Evolutionary conservation across 2,888 invertebrate species (phyloP).

Genomic region (Empis livida): DNA sequence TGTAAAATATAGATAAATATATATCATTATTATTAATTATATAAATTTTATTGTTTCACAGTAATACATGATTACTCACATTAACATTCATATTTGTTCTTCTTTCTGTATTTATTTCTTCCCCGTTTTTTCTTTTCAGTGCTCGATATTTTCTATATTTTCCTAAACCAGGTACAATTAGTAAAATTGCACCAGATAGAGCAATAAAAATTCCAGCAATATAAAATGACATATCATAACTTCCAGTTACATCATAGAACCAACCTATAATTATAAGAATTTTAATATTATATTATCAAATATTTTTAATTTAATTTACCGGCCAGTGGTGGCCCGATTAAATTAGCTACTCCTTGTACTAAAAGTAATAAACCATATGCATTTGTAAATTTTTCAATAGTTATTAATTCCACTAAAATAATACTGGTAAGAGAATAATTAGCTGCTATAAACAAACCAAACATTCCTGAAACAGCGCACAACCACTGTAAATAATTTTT

Average conservation of each 20-base stretch:
- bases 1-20: too few species aligned
- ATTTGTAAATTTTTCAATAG: conserved; percentile 80
- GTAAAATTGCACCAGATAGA: conserved; percentile 14
- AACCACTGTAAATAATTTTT: conserved; percentile 30
- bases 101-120: too few species aligned
- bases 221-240: conserved; percentile 69
- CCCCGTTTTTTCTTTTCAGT: too few species aligned
- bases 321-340: conserved; percentile 79
- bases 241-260: conserved; percentile 65
- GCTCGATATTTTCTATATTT: conserved; percentile 11
- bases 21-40: too few species aligned
- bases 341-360: conserved; percentile 80
- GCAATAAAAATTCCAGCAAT: conserved; percentile 63
- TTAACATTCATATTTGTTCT: too few species aligned
- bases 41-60: too few species aligned
- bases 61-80: too few species aligned
- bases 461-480: conserved; percentile 56
- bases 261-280: conserved; percentile 48
- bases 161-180: conserved; percentile 15
- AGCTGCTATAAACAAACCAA: conserved; percentile 81
- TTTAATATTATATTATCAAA: not conserved
- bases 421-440: conserved; percentile 86
- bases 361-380: conserved; percentile 79
- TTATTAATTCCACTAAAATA: conserved; percentile 77
- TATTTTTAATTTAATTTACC: conserved; percentile 43